Conservation (phyloP, 2,797 vertebrate species). For the Avahi laniger region DNA sequence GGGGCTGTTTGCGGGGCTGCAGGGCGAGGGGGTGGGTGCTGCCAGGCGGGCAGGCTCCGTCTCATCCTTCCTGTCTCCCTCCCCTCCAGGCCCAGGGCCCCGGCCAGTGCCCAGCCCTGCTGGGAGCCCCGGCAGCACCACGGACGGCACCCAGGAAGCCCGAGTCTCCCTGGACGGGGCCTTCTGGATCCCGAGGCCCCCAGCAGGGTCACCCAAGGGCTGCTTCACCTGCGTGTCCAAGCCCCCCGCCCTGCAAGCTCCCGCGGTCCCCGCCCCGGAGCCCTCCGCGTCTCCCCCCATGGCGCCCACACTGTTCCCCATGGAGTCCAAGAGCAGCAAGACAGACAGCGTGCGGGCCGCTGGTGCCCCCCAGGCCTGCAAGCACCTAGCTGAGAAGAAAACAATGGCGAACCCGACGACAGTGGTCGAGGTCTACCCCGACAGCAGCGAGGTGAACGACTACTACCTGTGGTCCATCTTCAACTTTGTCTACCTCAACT, state of each 20-base stretch:
- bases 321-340: constrained; percentile 87
- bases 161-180: constrained; percentile 85
- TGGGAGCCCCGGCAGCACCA: constrained; percentile 83
- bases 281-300: constrained; percentile 78
- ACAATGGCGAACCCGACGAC: constrained; percentile 85
- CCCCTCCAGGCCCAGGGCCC: constrained; percentile 76
- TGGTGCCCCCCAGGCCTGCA: constrained; percentile 80
- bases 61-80: constrained; percentile 45
- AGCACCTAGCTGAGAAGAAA: constrained; percentile 87
- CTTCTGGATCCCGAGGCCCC: constrained; percentile 84
- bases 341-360: constrained; percentile 81
- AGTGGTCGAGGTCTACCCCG: constrained; percentile 86
- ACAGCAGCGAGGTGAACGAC: constrained; percentile 88
- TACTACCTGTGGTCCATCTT: constrained; percentile 91
- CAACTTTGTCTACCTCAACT: constrained; percentile 92
- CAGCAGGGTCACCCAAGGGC: constrained; percentile 80
- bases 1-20: neutral
- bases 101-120: constrained; percentile 78
- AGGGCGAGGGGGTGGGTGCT: neutral
- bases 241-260: constrained; percentile 80
- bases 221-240: constrained; percentile 86
- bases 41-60: constrained; percentile 24
- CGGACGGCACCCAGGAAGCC: constrained; percentile 86
- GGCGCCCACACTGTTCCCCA: constrained; percentile 83
- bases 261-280: neutral